Percentiles rank a stretch among this genome's conserved stretches.
Evolutionary conservation across 1,140 invertebrate genomes (phyloP).

Genomic region (Leptopilina boulardi): DNA sequence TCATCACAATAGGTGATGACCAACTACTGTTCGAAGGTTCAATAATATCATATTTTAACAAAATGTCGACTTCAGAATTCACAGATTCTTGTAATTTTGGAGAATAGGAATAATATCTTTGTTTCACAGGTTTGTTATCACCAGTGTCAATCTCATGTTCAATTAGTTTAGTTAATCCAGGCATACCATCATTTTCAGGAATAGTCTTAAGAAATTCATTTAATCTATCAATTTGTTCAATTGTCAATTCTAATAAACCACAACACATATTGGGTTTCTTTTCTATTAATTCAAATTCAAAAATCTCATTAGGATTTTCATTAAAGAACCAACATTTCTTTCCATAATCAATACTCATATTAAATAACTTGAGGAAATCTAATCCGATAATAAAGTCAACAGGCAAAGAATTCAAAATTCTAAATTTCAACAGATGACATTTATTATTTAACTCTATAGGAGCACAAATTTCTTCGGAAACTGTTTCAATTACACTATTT

Average conservation of each 20-base stretch:
- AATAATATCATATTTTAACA: too few relatives aligned
- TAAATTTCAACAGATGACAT: neutral
- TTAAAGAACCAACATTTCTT: neutral
- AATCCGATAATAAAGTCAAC: neutral
- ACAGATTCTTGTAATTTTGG: too few relatives aligned
- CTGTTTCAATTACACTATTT: neutral
- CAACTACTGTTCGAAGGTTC: too few relatives aligned
- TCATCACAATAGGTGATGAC: too few relatives aligned
- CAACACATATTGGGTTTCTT: neutral
- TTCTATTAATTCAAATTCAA: neutral
- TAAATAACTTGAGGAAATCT: neutral
- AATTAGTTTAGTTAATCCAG: too few relatives aligned
- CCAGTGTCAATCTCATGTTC: too few relatives aligned
- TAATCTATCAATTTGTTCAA: neutral
- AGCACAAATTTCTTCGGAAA: neutral
- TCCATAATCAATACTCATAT: neutral
- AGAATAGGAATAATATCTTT: too few relatives aligned
- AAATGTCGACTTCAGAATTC: too few relatives aligned
- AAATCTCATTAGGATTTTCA: neutral
- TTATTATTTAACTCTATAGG: neutral
- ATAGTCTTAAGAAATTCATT: neutral
- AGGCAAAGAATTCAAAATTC: neutral
- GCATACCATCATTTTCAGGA: too few relatives aligned
- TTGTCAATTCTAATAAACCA: neutral
- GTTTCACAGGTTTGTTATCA: too few relatives aligned